These are phyloP conservation scores for Autographa gamma DNA, from an alignment of 2,888 invertebrate genomes.

Conservation along the genomic window DNA sequence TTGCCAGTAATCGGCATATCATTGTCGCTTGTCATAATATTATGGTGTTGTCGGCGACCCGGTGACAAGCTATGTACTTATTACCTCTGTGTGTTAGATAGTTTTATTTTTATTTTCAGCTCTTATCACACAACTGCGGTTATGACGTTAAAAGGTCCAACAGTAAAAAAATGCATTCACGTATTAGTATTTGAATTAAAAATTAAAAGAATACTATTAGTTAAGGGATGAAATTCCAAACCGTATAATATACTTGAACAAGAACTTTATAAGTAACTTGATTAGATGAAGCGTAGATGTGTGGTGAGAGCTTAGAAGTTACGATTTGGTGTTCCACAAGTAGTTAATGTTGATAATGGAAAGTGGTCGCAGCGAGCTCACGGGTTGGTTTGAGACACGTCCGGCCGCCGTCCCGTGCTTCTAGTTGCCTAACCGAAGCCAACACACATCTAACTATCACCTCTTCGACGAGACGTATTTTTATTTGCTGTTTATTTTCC, in stretches of 20 bases:
- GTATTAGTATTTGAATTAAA: too few species aligned
- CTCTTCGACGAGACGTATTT: constrained; percentile 69
- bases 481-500: constrained; percentile 78
- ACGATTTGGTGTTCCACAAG: constrained; percentile 75
- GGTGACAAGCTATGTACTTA: constrained; percentile 74
- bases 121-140: constrained; percentile 74
- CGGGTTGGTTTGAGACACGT: constrained; percentile 75
- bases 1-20: constrained; percentile 74
- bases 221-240: background rate
- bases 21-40: constrained; percentile 78
- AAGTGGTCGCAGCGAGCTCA: constrained; percentile 78
- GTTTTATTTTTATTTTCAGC: constrained; percentile 71
- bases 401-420: constrained; percentile 85
- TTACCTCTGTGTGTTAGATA: constrained; percentile 79
- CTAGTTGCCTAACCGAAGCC: constrained; percentile 86
- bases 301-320: constrained; percentile 69
- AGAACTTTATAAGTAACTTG: background rate
- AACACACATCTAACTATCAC: constrained; percentile 68
- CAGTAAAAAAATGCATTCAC: too few species aligned
- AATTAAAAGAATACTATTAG: background rate
- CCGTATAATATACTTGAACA: background rate
- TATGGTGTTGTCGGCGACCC: constrained; percentile 72
- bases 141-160: background rate
- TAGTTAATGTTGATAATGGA: constrained; percentile 74
- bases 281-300: constrained; percentile 55